phyloP scores from a whole-genome alignment of 2,797 vertebrate species.

The Danionella dracula region DNA sequence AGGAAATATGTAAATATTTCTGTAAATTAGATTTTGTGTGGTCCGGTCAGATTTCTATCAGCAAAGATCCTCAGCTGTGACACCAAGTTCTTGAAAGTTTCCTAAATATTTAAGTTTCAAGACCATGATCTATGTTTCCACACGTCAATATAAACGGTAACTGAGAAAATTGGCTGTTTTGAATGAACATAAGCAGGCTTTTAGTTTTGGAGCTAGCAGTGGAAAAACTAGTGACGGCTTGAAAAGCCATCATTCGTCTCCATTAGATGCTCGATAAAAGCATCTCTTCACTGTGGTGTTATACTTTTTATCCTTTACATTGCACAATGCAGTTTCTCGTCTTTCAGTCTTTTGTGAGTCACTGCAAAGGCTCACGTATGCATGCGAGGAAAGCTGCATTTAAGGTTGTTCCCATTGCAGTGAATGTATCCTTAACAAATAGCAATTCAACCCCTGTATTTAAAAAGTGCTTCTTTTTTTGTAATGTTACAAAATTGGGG shows the following conservation, averaged over 20 bases:
- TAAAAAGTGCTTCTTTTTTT: too few species aligned
- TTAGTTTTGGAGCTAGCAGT: not conserved
- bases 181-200: conserved; percentile 13
- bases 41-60: conserved; percentile 16
- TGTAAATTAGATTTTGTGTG: conserved; percentile 13
- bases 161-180: conserved; percentile 16
- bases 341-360: too few species aligned
- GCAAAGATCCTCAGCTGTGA: conserved; percentile 5
- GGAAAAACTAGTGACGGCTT: not conserved
- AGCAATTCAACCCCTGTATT: too few species aligned
- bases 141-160: conserved; percentile 5
- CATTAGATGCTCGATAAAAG: too few species aligned
- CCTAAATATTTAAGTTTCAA: conserved; percentile 35
- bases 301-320: too few species aligned
- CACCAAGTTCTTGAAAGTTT: conserved; percentile 20
- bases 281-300: too few species aligned
- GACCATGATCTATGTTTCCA: not conserved
- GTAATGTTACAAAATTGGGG: too few species aligned
- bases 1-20: not conserved
- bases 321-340: too few species aligned
- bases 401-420: too few species aligned
- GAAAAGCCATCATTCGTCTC: not conserved
- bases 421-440: too few species aligned
- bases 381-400: too few species aligned
- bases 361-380: too few species aligned